These are phyloP conservation scores for Mionectes macconnelli DNA, from an alignment of 2,113 vertebrate genomes.

Conservation along the genomic window DNA sequence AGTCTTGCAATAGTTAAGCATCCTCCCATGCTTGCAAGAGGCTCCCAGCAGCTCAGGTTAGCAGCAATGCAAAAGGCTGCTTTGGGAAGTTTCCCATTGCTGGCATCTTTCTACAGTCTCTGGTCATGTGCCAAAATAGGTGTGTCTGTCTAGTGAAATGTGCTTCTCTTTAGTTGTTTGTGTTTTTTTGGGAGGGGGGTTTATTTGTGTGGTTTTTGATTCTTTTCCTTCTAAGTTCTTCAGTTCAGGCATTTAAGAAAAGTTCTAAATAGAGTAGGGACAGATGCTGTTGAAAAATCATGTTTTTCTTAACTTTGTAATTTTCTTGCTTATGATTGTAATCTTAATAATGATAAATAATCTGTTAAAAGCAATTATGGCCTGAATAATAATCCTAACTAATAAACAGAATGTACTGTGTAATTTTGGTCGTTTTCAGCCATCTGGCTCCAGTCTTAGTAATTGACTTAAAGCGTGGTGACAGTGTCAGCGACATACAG, in stretches of 20 bases:
- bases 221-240: background rate
- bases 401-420: slow-evolving; percentile 65
- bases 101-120: background rate
- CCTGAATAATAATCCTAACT: slow-evolving; percentile 54
- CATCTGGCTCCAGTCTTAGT: slow-evolving; percentile 60
- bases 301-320: background rate
- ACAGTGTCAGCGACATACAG: background rate
- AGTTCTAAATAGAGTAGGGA: background rate
- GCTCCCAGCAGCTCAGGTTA: background rate
- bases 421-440: slow-evolving; percentile 51
- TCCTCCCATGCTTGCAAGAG: background rate
- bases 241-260: background rate
- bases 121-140: background rate
- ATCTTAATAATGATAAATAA: slow-evolving; percentile 57
- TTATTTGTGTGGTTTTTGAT: too few species aligned
- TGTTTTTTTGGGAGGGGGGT: too few species aligned
- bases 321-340: background rate
- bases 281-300: background rate
- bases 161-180: background rate
- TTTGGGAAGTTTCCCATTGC: background rate
- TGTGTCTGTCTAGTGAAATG: background rate
- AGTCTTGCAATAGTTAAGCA: background rate
- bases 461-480: slow-evolving; percentile 52
- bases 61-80: background rate
- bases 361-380: slow-evolving; percentile 57